Evolutionary conservation across 2,797 vertebrate species (phyloP), one percentile per base, ranked within the genome.

Genomic region (Fringilla coelebs): DNA sequence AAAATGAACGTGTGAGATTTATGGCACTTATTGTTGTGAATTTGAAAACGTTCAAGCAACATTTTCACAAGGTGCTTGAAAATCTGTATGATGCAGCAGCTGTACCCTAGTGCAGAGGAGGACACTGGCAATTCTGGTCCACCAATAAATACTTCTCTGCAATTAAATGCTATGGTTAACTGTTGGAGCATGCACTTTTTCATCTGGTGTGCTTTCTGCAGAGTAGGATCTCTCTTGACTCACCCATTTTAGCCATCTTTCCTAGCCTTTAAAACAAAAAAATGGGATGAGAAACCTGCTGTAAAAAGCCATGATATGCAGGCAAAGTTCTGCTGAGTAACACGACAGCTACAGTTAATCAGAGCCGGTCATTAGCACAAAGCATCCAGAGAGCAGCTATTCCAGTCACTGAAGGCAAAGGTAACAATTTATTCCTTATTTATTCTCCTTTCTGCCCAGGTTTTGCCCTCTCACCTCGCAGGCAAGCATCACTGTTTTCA

Each of bases 401-500:
- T 94, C 70, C 83, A 92, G 73, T 82, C 81, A 73, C 88, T 94
- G 83, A 63, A 62, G 84, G 67, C 79, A 95, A 76, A 86, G 40
- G 90, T 77, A 96, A 90, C 51, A 70, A 78, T 89, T 94, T 95
- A 96, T 84, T 95, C 92, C 88, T 95, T 96, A 77, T 54, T 73
- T 94, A 79, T 90, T 72, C 77, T 88, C 70, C 84, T 94, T 94
- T 94, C 91, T 93, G 88, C 87, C 60, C 89, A 94, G 58, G 62
- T 95, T 97, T 85, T 61, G 76, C 83, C 95, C 89, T 65, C 88
- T 89, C 86, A 88, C 84, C 86, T 86, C 54, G 3, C 75, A 83
- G 87, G 91, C 80, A 68, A 82, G 82, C 92, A 72, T 77, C 79
- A 25, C 5, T 98, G 91, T 97, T 97, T 93, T 96, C 91, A 96